phyloP scores from a whole-genome alignment of 2,797 vertebrate genomes.

The Ptychobarbus kaznakovi region DNA sequence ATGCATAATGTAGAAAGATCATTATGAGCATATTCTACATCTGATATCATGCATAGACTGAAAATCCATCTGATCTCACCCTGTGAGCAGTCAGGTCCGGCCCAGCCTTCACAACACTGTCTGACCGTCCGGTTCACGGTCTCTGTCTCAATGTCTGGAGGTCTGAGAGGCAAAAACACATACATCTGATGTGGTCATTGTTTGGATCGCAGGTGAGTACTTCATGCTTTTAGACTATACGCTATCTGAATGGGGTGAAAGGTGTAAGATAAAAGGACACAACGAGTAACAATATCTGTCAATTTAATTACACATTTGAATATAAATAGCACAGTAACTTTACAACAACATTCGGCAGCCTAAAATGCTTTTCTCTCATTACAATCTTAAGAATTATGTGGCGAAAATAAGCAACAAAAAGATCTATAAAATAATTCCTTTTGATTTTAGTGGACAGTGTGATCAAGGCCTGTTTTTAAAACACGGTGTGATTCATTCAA shows the following conservation, averaged over 20 bases:
- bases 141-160: slow-evolving; percentile 74
- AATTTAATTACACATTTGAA: not conserved
- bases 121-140: slow-evolving; percentile 78
- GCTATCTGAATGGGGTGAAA: not conserved
- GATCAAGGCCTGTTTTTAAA: not conserved
- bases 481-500: not conserved
- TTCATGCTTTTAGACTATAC: not conserved
- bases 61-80: slow-evolving; percentile 70
- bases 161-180: slow-evolving; percentile 69
- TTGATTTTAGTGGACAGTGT: not conserved
- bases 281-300: not conserved
- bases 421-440: not conserved
- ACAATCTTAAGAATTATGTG: not conserved
- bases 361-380: too few species aligned
- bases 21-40: not conserved
- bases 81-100: slow-evolving; percentile 80
- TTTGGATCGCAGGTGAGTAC: not conserved
- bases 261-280: not conserved
- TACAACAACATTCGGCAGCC: not conserved
- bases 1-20: not conserved
- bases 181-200: not conserved
- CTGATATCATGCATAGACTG: not conserved
- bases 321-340: not conserved
- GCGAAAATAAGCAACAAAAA: not conserved
- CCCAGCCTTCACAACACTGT: slow-evolving; percentile 88